Conservation (phyloP, 2,888 invertebrate species). For the Linnaemya tessellans region DNA sequence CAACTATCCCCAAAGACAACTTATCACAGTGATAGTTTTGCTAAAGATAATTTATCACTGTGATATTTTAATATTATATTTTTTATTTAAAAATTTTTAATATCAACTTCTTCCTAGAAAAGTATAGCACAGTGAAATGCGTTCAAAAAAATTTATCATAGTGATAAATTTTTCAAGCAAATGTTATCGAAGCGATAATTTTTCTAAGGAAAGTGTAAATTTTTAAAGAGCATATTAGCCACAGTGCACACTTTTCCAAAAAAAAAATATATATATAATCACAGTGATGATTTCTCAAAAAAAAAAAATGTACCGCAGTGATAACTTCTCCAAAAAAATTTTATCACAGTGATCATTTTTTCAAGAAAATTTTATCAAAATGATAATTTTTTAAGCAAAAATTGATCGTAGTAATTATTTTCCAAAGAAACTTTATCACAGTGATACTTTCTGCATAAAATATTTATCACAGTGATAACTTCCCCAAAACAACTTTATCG, state of each 20-base stretch:
- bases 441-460: neutral
- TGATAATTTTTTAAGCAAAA: neutral
- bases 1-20: neutral
- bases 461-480: neutral
- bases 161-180: neutral
- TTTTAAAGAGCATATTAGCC: neutral
- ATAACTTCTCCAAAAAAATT: neutral
- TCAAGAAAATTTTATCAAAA: no score
- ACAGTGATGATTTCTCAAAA: neutral
- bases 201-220: neutral
- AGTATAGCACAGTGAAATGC: no score
- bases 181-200: no score
- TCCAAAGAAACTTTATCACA: neutral
- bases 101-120: no score
- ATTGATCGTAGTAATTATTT: neutral
- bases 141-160: neutral
- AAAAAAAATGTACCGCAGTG: neutral
- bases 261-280: neutral
- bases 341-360: neutral
- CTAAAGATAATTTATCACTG: neutral
- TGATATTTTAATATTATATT: no score
- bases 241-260: neutral
- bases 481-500: neutral
- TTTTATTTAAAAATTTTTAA: no score
- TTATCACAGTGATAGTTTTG: neutral